These are phyloP conservation scores for Pemphredon lugubris DNA, from an alignment of 2,888 invertebrate species.

Conservation along the genomic window DNA sequence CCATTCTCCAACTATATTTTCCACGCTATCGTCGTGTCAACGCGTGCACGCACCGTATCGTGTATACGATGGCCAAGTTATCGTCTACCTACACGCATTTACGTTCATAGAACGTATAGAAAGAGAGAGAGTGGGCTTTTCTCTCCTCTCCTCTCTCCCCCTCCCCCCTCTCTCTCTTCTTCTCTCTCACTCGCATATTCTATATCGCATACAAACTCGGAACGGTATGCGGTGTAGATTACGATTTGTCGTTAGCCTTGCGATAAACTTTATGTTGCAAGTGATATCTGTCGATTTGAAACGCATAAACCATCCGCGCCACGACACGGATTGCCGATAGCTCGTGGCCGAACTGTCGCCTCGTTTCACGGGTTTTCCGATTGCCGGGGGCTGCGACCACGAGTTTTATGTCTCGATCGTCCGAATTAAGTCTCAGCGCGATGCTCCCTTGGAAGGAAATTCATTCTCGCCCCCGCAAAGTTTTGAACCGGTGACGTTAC, in stretches of 20 bases:
- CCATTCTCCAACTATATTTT: constrained; percentile 29
- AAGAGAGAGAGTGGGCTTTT: constrained; percentile 4
- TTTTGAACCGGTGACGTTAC: too few species aligned
- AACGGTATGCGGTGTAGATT: constrained; percentile 73
- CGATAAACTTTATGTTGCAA: constrained; percentile 77
- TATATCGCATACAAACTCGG: constrained; percentile 37
- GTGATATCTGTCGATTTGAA: constrained; percentile 74
- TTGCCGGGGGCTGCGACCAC: too few species aligned
- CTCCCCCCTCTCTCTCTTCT: neutral
- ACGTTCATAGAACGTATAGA: constrained; percentile 3
- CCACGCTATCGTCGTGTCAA: constrained; percentile 14
- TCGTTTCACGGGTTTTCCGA: constrained; percentile 30
- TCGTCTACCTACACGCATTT: constrained; percentile 38
- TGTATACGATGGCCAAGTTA: constrained; percentile 10
- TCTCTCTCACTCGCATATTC: constrained; percentile 17
- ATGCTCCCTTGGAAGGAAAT: too few species aligned
- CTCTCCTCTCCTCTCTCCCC: neutral
- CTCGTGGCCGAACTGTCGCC: neutral
- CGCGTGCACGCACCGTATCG: constrained; percentile 29
- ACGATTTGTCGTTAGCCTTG: constrained; percentile 79
- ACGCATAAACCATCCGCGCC: constrained; percentile 70
- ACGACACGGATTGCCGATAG: constrained; percentile 11
- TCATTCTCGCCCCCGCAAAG: too few species aligned
- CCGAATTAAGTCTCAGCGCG: too few species aligned
- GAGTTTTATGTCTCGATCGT: too few species aligned